Evolutionary conservation across 2,888 invertebrate species (phyloP), one percentile per base, ranked within the genome.

Genomic region (Sceliomorpha sp.): DNA sequence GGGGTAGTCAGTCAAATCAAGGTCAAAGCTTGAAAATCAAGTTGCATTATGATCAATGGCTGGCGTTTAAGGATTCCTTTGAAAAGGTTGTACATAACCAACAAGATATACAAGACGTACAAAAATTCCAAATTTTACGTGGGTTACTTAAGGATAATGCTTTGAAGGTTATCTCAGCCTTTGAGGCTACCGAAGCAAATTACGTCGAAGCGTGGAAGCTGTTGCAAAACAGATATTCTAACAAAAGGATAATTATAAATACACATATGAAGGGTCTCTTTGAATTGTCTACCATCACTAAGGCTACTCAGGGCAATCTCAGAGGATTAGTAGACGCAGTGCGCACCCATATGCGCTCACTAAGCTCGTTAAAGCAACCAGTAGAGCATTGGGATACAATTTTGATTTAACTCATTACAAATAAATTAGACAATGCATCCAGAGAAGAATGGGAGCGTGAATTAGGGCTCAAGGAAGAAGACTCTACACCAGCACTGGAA

Each of bases 261-360:
- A 34, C 36, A 0, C 66, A 66, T 29, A 9, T 58, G n/a, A 17
- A 29, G 39, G 58, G 27, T 0, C 24, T 66, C 2, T 51, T 58
- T 27, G 66, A 66, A 0, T 8, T 66, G 1, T n/a, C 50, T 12
- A 2, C 9, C 17, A n/a, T 58, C 3, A 1, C 24, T 1, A 66
- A 40, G 47, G 3, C 40, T n/a, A 51, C 10, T 10, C 24, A 37
- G 7, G 8, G 5, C 5, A 24, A 13, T 10, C 34, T 64, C 0
- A 20, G 64, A 7, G 10, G 26, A 5, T 20, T 63, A 8, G 31
- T 64, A 10, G 51, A 64, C n/a, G 13, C 20, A 1, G 15, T 40
- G n/a, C 32, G 32, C 1, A 36, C 39, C 0, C 48, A 64, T 29
- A 8, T 24, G 1, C 37, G 56, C 14, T 42, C 63, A 2, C 42